These are phyloP conservation scores for Arremon brunneinucha DNA, from an alignment of 2,797 vertebrate species.

Conservation along the genomic window DNA sequence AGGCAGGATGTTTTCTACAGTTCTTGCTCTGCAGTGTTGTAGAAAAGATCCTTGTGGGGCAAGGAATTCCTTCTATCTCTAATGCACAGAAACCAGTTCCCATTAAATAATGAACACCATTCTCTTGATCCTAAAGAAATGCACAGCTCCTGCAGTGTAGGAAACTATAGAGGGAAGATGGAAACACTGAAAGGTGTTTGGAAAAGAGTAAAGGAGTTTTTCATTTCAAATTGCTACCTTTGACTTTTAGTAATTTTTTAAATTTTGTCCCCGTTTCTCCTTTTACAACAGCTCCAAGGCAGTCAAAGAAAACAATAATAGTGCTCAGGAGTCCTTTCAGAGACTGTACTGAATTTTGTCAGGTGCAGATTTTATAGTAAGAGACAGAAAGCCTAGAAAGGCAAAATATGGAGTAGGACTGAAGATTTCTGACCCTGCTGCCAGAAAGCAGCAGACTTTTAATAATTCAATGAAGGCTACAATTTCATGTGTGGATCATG, in stretches of 20 bases:
- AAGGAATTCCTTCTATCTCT: background rate
- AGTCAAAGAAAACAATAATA: constrained; percentile 14
- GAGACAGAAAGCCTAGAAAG: constrained; percentile 12
- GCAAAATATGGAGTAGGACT: background rate
- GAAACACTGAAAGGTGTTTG: background rate
- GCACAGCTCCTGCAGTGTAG: background rate
- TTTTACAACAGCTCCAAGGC: background rate
- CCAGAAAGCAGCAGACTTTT: constrained; percentile 26
- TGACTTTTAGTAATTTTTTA: background rate
- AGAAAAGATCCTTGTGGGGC: background rate
- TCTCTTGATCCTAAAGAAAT: background rate
- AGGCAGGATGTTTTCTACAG: background rate
- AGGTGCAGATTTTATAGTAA: background rate
- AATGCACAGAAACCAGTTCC: background rate
- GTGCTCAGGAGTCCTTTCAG: background rate
- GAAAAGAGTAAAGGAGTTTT: background rate
- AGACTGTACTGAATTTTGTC: background rate
- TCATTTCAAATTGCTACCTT: constrained; percentile 1
- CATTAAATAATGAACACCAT: background rate
- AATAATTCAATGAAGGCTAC: constrained; percentile 52
- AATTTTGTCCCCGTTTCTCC: background rate
- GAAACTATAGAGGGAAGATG: background rate
- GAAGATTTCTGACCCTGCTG: constrained; percentile 17
- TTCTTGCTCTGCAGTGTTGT: background rate
- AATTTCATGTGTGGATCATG: constrained; percentile 1